phyloP scores from a whole-genome alignment of 2,113 vertebrate genomes.

The Chlamydotis undulata region DNA sequence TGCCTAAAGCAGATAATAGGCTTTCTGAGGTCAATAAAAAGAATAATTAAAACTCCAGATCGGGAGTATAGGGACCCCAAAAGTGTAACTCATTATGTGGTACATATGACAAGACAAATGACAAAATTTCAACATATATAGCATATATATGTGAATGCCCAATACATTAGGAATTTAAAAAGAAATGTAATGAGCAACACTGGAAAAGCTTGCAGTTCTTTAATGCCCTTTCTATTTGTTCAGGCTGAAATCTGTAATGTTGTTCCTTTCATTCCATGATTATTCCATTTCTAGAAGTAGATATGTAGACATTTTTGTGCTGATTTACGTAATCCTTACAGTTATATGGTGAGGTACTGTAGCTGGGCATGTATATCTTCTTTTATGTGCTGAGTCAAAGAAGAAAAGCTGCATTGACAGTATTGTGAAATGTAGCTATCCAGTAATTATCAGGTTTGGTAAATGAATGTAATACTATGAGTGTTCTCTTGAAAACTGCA shows the following conservation, averaged over 20 bases:
- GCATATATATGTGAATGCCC: background rate
- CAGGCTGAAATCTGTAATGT: background rate
- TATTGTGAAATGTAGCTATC: fast-evolving
- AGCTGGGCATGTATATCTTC: background rate
- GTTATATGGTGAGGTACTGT: background rate
- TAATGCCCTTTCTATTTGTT: background rate
- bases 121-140: background rate
- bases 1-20: background rate
- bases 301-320: background rate
- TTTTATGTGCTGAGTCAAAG: background rate
- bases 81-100: background rate
- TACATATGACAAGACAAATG: background rate
- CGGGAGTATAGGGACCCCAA: background rate
- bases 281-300: background rate
- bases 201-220: background rate
- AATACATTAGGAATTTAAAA: background rate
- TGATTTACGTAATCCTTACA: background rate
- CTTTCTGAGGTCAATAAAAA: background rate
- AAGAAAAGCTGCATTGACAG: background rate
- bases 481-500: background rate
- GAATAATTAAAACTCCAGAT: background rate
- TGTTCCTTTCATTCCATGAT: background rate
- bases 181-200: background rate
- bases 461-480: background rate
- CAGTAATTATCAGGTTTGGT: background rate